Conservation (phyloP, 2,888 invertebrate genomes). For the Globia sparganii region DNA sequence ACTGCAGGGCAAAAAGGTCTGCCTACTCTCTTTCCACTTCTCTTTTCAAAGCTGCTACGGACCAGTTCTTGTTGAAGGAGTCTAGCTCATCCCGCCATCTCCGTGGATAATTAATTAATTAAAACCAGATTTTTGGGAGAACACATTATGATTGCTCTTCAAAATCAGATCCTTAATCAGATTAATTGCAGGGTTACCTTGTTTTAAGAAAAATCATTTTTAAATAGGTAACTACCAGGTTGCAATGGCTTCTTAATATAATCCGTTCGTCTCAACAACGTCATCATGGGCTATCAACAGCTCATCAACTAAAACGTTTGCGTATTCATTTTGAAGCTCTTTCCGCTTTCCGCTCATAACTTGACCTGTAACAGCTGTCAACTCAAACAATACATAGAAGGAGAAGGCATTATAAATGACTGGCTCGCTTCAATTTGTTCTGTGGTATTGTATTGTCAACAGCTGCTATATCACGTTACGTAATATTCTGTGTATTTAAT, state of each 20-base stretch:
- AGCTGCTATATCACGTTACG: conserved; percentile 30
- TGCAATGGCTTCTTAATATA: neutral
- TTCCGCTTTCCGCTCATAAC: conserved; percentile 41
- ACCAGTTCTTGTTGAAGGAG: too few relatives aligned
- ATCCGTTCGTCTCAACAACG: neutral
- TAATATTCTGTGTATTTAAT: conserved; percentile 41
- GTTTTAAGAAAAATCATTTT: neutral
- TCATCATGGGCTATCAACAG: neutral
- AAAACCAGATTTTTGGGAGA: too few relatives aligned
- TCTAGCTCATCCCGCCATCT: too few relatives aligned
- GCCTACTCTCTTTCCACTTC: too few relatives aligned
- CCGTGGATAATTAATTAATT: neutral
- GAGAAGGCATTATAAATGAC: conserved; percentile 68
- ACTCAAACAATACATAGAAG: conserved; percentile 70
- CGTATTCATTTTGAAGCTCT: neutral
- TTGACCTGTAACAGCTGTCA: conserved; percentile 67
- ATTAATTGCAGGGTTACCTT: too few relatives aligned
- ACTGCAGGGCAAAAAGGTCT: too few relatives aligned
- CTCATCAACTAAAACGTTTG: neutral
- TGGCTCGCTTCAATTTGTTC: conserved; percentile 73
- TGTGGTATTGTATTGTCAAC: conserved; percentile 66
- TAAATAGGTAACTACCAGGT: too few relatives aligned
- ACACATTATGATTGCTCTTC: too few relatives aligned
- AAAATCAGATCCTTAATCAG: neutral
- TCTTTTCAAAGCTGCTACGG: too few relatives aligned